phyloP scores from a whole-genome alignment of 2,113 vertebrate species.

The Gobius niger region DNA sequence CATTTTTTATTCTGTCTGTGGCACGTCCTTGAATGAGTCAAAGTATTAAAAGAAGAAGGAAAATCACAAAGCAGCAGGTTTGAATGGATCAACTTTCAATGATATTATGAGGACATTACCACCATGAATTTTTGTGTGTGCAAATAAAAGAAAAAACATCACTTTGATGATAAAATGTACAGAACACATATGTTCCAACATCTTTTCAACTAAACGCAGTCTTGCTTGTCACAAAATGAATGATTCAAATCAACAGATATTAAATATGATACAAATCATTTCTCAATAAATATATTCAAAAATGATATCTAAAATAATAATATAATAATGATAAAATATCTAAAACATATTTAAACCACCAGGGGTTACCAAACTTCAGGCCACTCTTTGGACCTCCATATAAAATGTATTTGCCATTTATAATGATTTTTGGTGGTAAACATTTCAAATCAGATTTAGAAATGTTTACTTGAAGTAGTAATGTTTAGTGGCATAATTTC shows the following conservation, averaged over 20 bases:
- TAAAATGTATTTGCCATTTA: too few relatives aligned
- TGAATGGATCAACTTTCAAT: not conserved
- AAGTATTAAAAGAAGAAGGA: not conserved
- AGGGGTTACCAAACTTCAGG: too few relatives aligned
- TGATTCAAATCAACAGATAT: not conserved
- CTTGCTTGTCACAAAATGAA: not conserved
- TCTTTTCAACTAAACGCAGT: not conserved
- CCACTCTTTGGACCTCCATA: too few relatives aligned
- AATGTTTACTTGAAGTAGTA: too few relatives aligned
- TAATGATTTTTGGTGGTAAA: too few relatives aligned
- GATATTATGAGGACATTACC: not conserved
- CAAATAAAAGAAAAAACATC: not conserved
- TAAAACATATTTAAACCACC: too few relatives aligned
- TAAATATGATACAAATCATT: not conserved
- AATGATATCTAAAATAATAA: not conserved
- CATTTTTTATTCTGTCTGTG: not conserved
- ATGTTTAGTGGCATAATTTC: too few relatives aligned
- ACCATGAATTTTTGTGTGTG: not conserved
- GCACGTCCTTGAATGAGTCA: constrained; percentile 5
- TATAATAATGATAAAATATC: not conserved
- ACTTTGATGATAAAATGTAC: not conserved
- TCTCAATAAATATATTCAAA: not conserved
- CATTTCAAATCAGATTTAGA: too few relatives aligned
- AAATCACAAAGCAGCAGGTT: not conserved
- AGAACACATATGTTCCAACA: not conserved